Evolutionary conservation across 2,888 invertebrate species (phyloP).

Genomic region (Cerastis rubricosa): DNA sequence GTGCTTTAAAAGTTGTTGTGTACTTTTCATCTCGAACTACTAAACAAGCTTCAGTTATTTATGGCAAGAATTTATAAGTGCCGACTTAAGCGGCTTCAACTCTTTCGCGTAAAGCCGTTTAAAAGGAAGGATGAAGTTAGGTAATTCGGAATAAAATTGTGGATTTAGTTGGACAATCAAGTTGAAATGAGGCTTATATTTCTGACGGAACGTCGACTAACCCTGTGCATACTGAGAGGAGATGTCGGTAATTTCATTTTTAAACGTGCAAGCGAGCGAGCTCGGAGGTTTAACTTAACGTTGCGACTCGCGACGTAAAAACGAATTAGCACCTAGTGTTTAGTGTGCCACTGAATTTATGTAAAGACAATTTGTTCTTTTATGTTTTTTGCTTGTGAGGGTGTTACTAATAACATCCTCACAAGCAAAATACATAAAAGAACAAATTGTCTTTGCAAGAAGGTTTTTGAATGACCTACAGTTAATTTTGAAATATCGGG

Average conservation of each 20-base stretch:
- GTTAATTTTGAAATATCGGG: too few species aligned
- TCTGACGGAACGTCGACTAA: conserved; percentile 37
- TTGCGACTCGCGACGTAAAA: conserved; percentile 12
- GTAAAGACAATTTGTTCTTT: background rate
- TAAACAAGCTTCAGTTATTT: conserved; percentile 45
- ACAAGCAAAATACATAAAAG: too few species aligned
- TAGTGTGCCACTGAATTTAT: conserved; percentile 18
- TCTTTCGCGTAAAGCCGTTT: conserved; percentile 25
- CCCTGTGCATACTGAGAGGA: conserved; percentile 60
- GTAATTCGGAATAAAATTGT: conserved; percentile 34
- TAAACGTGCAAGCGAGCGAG: conserved; percentile 55
- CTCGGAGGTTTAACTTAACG: conserved; percentile 41
- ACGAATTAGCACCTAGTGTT: conserved; percentile 1
- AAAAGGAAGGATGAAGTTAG: conserved; percentile 23
- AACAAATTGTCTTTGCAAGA: too few species aligned
- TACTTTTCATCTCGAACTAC: conserved; percentile 43
- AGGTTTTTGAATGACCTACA: conserved; percentile 26
- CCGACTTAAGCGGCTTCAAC: conserved; percentile 25
- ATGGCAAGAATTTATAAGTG: conserved; percentile 31
- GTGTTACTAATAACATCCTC: conserved; percentile 12
- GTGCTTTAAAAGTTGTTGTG: conserved; percentile 27
- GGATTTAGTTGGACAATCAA: conserved; percentile 46
- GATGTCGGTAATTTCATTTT: conserved; percentile 61
- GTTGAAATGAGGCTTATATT: conserved; percentile 43
- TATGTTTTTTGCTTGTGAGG: background rate